Conservation (phyloP, 2,888 invertebrate genomes). For the Epirrhoe alternata region DNA sequence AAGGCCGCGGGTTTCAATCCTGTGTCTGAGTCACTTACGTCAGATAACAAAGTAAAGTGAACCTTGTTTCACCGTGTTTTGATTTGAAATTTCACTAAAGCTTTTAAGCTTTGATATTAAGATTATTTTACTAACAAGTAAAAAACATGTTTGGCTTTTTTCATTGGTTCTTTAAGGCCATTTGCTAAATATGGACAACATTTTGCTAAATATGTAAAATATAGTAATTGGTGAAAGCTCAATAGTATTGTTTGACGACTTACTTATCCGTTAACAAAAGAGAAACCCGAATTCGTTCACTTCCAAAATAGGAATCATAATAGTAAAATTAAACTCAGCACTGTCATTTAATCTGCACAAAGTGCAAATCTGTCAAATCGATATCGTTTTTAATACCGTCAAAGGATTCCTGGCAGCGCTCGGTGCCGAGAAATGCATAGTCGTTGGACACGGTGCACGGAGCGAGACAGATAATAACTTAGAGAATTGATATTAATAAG, state of each 20-base stretch:
- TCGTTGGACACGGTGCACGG: slow-evolving; percentile 9
- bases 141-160: too few species aligned
- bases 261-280: too few species aligned
- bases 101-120: too few species aligned
- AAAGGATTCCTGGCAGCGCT: slow-evolving; percentile 29
- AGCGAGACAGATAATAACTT: not conserved
- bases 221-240: too few species aligned
- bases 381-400: slow-evolving; percentile 43
- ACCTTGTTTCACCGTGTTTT: not conserved
- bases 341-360: slow-evolving; percentile 19
- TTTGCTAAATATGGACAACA: too few species aligned
- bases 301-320: not conserved
- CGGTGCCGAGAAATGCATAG: slow-evolving; percentile 12
- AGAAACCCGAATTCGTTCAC: too few species aligned
- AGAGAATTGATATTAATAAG: not conserved
- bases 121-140: not conserved
- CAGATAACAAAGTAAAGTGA: not conserved
- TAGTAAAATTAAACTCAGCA: not conserved
- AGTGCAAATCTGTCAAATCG: slow-evolving; percentile 40
- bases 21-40: slow-evolving; percentile 15
- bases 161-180: too few species aligned
- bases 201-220: too few species aligned
- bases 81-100: not conserved
- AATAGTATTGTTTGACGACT: too few species aligned
- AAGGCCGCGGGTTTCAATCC: slow-evolving; percentile 30